These are phyloP conservation scores for Apamea epomidion DNA, from an alignment of 2,888 invertebrate species.

Conservation along the genomic window DNA sequence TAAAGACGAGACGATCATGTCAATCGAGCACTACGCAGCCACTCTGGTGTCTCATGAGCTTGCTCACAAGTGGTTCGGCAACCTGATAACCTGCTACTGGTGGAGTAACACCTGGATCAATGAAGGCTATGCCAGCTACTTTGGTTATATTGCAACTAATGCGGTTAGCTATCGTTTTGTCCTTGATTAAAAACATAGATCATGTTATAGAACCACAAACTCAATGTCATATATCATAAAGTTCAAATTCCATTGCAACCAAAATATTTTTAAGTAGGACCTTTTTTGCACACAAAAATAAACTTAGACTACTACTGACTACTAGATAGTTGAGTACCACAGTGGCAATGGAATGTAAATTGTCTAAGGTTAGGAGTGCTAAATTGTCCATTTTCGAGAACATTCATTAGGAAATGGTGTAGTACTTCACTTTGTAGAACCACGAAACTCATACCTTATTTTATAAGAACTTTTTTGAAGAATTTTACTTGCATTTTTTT, in stretches of 20 bases:
- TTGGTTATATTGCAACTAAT: slow-evolving; percentile 91
- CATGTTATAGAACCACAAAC: not conserved
- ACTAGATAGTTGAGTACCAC: not conserved
- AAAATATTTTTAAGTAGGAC: not conserved
- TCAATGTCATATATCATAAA: too few species aligned
- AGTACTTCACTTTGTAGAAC: not conserved
- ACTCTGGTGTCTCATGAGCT: slow-evolving; percentile 90
- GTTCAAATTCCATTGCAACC: not conserved
- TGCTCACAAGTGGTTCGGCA: slow-evolving; percentile 96
- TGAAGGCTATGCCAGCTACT: slow-evolving; percentile 93
- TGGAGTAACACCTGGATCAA: slow-evolving; percentile 94
- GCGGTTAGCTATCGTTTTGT: slow-evolving; percentile 67
- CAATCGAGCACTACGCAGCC: slow-evolving; percentile 86
- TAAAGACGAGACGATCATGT: slow-evolving; percentile 82
- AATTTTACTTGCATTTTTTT: not conserved
- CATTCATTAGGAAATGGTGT: not conserved
- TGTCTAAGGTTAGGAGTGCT: not conserved
- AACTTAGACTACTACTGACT: not conserved
- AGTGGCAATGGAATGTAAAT: not conserved
- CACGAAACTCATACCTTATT: not conserved
- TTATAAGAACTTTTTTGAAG: too few species aligned
- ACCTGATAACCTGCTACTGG: slow-evolving; percentile 93
- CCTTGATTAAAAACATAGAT: not conserved
- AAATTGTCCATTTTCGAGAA: not conserved
- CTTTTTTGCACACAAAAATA: not conserved